Evolutionary conservation across 2,888 invertebrate species (phyloP), one percentile per base, ranked within the genome.

Genomic region (Leuctra nigra): DNA sequence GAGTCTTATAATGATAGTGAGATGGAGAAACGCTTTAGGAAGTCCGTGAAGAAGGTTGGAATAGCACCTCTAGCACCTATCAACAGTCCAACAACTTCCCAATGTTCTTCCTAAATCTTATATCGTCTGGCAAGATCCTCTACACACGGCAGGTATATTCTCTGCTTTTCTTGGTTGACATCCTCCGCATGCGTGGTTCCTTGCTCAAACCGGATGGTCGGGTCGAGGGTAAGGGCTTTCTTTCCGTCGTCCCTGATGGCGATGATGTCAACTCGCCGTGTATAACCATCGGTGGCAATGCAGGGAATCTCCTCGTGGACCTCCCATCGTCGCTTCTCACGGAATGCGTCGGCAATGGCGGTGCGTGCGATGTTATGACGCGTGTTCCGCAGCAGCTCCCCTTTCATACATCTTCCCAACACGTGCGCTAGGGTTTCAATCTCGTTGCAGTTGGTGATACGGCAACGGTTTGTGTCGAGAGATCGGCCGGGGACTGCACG

Each of bases 351-450:
- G n/a, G n/a, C n/a, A n/a, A n/a, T n/a, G n/a, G n/a, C n/a, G n/a
- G n/a, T n/a, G n/a, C n/a, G n/a, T n/a, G n/a, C n/a, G n/a, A 4
- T 46, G 23, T 46, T 2, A 9, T 46, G 39, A 14, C 39, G 39
- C 39, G 39, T 24, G 4, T 46, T 46, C 4, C 24, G 46, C 23
- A 13, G 11, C 46, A 46, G 16, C 16, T 39, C 46, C 46, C 46
- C 11, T 46, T 23, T 22, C 2, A 20, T 16, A 9, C 22, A 22
- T 23, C 14, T 23, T 23, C 46, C 46, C 22, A 23, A 46, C 22
- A 46, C 46, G n/a, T 46, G 46, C 6, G 46, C 46, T 9, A 46
- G 20, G 6, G 46, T n/a, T n/a, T n/a, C n/a, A n/a, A n/a, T n/a
- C n/a, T n/a, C n/a, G n/a, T n/a, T n/a, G n/a, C n/a, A n/a, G 23